These are phyloP conservation scores for Eriocheir sinensis DNA, from an alignment of 1,140 invertebrate species.

Conservation along the genomic window DNA sequence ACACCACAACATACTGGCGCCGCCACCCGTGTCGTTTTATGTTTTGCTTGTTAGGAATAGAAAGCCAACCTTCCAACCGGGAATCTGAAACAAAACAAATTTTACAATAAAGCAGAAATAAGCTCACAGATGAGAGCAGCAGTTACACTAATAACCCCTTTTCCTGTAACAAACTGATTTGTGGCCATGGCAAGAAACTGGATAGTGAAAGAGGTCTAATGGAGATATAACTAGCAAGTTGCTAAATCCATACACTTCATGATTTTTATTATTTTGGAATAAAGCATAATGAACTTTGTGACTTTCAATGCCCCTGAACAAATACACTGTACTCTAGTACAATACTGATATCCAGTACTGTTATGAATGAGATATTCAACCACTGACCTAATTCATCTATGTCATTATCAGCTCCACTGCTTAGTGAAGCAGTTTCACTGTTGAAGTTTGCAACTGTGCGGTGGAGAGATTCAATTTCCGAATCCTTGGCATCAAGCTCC, in stretches of 20 bases:
- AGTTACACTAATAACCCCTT: background rate
- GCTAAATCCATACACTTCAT: too few species aligned
- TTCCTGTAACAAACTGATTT: too few species aligned
- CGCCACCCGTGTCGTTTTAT: constrained; percentile 97
- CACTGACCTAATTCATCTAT: constrained; percentile 81
- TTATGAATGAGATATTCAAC: background rate
- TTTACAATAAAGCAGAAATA: background rate
- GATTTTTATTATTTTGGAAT: too few species aligned
- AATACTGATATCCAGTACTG: too few species aligned
- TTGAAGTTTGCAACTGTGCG: constrained; percentile 88
- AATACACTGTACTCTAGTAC: background rate
- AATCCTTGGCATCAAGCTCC: constrained; percentile 98
- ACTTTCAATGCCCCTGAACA: too few species aligned
- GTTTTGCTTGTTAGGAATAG: constrained; percentile 97
- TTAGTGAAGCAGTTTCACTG: constrained; percentile 94
- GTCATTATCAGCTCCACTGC: constrained; percentile 91
- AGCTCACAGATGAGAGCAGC: background rate
- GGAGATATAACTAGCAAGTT: background rate
- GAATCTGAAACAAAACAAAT: constrained; percentile 83
- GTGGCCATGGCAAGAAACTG: too few species aligned
- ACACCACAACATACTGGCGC: constrained; percentile 98
- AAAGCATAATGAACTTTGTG: too few species aligned
- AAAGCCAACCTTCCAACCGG: constrained; percentile 97
- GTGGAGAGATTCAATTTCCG: constrained; percentile 95
- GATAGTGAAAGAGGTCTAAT: too few species aligned